A percentile compares a stretch with the other conserved stretches of the same genome.
phyloP scores from a whole-genome alignment of 2,113 vertebrate species.

The Herpailurus yagouaroundi region DNA sequence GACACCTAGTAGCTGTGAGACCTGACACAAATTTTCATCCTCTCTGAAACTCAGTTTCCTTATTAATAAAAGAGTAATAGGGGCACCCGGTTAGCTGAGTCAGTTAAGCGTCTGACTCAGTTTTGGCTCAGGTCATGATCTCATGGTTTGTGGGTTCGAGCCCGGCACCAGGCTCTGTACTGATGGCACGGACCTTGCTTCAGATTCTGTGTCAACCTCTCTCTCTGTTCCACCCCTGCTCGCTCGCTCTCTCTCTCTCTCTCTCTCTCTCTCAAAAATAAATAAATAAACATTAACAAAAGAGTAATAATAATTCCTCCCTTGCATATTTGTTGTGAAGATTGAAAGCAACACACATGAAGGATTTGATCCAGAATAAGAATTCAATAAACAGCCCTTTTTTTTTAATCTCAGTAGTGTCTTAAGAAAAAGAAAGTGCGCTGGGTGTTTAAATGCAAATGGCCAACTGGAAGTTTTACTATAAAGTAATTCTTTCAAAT shows the following conservation, averaged over 20 bases:
- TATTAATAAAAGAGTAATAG: not conserved
- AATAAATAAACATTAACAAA: not conserved
- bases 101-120: too few relatives aligned
- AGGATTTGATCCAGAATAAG: not conserved
- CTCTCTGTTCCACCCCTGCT: too few relatives aligned
- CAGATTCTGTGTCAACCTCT: too few relatives aligned
- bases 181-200: too few relatives aligned
- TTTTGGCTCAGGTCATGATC: too few relatives aligned
- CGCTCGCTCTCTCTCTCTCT: too few relatives aligned
- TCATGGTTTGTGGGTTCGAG: too few relatives aligned
- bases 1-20: not conserved
- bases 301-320: not conserved
- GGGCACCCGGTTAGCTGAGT: too few relatives aligned
- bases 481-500: conserved; percentile 58
- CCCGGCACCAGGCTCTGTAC: too few relatives aligned
- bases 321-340: not conserved
- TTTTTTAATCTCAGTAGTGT: conserved; percentile 32
- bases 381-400: conserved; percentile 48
- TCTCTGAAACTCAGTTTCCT: not conserved
- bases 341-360: not conserved
- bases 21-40: not conserved
- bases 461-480: conserved; percentile 49
- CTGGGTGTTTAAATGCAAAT: conserved; percentile 71
- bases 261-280: too few relatives aligned
- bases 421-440: conserved; percentile 57